Percentiles rank a stretch among this genome's conserved stretches.
These are phyloP conservation scores for Archivesica marissinica DNA, from an alignment of 1,140 invertebrate species.

Conservation along the genomic window DNA sequence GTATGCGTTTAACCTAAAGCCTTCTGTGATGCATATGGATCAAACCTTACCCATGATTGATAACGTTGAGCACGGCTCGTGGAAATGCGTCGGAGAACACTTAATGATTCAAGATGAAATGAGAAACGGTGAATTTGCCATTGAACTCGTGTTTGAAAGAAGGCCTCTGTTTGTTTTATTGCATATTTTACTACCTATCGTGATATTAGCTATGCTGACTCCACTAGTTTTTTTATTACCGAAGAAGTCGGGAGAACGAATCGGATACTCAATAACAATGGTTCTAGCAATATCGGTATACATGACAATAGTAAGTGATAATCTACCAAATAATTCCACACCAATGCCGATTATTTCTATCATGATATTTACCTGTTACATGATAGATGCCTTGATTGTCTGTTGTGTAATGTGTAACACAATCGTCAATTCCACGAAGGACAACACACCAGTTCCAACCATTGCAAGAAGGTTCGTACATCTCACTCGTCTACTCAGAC, in stretches of 20 bases:
- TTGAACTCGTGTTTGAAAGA: not conserved
- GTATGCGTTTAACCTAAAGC: not conserved
- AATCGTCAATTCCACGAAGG: not conserved
- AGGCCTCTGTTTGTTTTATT: conserved; percentile 15
- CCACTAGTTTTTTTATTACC: conserved; percentile 34
- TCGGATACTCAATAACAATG: conserved; percentile 26
- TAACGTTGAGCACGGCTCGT: not conserved
- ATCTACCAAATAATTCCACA: conserved; percentile 14
- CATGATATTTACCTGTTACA: conserved; percentile 41
- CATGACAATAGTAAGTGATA: conserved; percentile 37
- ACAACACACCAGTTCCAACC: not conserved
- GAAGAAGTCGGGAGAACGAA: conserved; percentile 24
- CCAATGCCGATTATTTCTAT: conserved; percentile 32
- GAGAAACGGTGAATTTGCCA: not conserved
- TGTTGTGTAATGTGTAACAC: not conserved
- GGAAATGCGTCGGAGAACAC: not conserved
- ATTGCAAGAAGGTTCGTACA: not conserved
- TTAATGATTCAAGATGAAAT: not conserved
- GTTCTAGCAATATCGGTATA: conserved; percentile 41
- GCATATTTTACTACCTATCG: conserved; percentile 11
- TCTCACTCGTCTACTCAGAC: not conserved
- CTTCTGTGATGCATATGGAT: no score
- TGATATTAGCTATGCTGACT: conserved; percentile 4
- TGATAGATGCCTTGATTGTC: conserved; percentile 1
- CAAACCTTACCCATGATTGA: no score